Conservation (phyloP, 1,140 invertebrate genomes). For the Vanessa atalanta region DNA sequence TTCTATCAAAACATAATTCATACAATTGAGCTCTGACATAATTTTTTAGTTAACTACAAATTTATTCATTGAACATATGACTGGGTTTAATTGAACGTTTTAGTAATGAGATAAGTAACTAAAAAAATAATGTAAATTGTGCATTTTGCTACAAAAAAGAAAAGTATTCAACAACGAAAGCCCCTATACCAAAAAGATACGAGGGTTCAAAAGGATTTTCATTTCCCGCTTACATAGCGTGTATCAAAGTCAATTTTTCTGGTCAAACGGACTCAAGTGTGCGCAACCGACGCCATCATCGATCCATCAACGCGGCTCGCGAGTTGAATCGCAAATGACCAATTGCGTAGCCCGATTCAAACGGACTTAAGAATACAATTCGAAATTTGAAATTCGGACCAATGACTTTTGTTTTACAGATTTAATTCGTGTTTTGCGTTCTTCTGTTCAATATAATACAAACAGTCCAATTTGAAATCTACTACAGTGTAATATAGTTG, state of each 20-base stretch:
- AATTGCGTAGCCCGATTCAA: constrained; percentile 61
- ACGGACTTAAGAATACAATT: constrained; percentile 59
- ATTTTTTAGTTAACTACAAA: too few relatives aligned
- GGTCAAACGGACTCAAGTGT: constrained; percentile 57
- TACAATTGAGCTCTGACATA: too few relatives aligned
- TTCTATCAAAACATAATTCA: too few relatives aligned
- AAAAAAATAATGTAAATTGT: too few relatives aligned
- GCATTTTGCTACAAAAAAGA: too few relatives aligned
- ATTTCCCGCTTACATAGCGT: constrained; percentile 27
- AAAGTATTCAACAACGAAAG: neutral
- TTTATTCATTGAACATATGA: too few relatives aligned
- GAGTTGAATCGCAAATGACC: constrained; percentile 74
- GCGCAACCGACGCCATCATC: constrained; percentile 55
- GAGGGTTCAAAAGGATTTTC: constrained; percentile 2
- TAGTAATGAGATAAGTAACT: too few relatives aligned
- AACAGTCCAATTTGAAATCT: constrained; percentile 39
- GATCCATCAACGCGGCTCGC: constrained; percentile 72
- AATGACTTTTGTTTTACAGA: constrained; percentile 65
- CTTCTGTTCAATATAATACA: constrained; percentile 16
- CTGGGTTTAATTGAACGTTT: too few relatives aligned
- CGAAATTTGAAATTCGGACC: constrained; percentile 71
- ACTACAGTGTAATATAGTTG: constrained; percentile 27
- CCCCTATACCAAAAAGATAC: neutral
- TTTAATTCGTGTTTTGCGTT: constrained; percentile 52
- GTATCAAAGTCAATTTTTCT: constrained; percentile 53